phyloP scores from a whole-genome alignment of 1,140 invertebrate species.

The Paraescarpia echinospica region DNA sequence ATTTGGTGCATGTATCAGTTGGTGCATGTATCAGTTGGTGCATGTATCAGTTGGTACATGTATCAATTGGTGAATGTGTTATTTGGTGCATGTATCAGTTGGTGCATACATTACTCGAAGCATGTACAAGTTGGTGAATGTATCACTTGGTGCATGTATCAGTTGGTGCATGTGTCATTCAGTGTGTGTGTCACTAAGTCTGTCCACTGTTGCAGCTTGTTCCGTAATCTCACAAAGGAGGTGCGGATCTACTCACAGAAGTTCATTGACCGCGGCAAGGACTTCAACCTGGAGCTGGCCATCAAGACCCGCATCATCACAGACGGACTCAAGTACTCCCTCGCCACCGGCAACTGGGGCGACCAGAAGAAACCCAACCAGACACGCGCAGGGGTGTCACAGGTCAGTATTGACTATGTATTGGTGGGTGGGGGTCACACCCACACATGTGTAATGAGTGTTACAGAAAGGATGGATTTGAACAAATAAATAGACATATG shows the following conservation, averaged over 20 bases:
- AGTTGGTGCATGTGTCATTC: neutral
- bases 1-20: neutral
- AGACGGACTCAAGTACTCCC: conserved; percentile 94
- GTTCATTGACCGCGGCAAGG: conserved; percentile 97
- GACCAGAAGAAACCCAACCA: conserved; percentile 99
- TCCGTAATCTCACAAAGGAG: conserved; percentile 58
- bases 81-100: too few relatives aligned
- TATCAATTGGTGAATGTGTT: neutral
- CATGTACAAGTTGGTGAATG: too few relatives aligned
- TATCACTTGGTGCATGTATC: neutral
- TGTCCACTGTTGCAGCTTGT: conserved; percentile 42
- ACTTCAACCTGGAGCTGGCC: conserved; percentile 95
- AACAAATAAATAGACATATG: too few relatives aligned
- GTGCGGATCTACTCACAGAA: conserved; percentile 98
- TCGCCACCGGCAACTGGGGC: conserved; percentile 99
- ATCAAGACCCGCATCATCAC: conserved; percentile 98
- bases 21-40: too few relatives aligned
- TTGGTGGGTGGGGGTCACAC: neutral
- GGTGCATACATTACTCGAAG: too few relatives aligned
- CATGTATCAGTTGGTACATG: too few relatives aligned
- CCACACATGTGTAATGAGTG: too few relatives aligned
- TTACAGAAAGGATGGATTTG: too few relatives aligned
- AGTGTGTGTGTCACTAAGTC: neutral
- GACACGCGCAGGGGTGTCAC: conserved; percentile 87
- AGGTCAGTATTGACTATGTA: conserved; percentile 60